Evolutionary conservation across 2,888 invertebrate genomes (phyloP), one percentile per base, ranked within the genome.

Genomic region (Platerodrilus igneus): DNA sequence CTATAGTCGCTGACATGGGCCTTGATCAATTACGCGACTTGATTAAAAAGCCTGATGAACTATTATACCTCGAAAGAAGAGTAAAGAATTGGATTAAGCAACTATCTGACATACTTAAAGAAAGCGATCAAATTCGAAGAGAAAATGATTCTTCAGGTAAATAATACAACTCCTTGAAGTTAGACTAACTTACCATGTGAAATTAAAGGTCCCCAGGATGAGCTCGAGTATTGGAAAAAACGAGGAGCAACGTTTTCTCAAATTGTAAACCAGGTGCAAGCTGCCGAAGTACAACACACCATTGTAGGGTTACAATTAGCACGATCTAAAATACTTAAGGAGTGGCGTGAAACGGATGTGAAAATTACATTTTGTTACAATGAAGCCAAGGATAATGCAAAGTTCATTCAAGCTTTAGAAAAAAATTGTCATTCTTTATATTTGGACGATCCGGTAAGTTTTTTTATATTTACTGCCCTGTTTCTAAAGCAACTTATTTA

Each of bases 161-260:
- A 31, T 23, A 25, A 7, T 14, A 6, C 13, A 4, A 14, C 36
- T 26, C 10, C 4, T 7, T 22, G 10, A 23, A 23, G 15, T 5
- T 33, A 1, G 2, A 22, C 2, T n/a, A 6, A 27, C 27, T 35
- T 19, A 20, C n/a, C n/a, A n/a, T n/a, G n/a, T n/a, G n/a, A 16
- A n/a, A 18, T 50, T 39, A 70, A 70, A 55, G 93, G 94, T 0
- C 95, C 95, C 0, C 89, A 93, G 60, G 93, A 95, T 59, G 96
- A 96, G 63, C 72, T 96, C 21, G 90, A 91, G 57, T 95, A 95
- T 67, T 96, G 95, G 95, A 95, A 95, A 69, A 86, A 88, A 57
- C 75, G 95, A 18, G 90, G 91, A 21, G 92, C 94, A 0, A 91
- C 90, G 63, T 93, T 96, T 65, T 92, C 89, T 4, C 88, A 90